Percentiles rank a stretch among this genome's conserved stretches.
These are phyloP conservation scores for Phalangium opilio DNA, from an alignment of 2,888 invertebrate genomes.

Conservation along the genomic window DNA sequence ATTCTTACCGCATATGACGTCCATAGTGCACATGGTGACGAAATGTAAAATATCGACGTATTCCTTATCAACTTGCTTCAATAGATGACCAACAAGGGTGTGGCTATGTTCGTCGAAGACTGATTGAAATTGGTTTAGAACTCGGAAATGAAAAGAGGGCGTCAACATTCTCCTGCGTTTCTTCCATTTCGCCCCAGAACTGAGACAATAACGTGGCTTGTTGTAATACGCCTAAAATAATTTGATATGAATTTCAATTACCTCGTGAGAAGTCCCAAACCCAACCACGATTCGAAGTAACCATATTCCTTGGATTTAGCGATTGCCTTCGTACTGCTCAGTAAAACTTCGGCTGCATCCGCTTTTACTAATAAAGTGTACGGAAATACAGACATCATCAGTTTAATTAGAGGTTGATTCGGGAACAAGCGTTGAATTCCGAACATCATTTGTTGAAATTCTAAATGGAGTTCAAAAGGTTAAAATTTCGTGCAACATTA, in stretches of 20 bases:
- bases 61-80: neutral
- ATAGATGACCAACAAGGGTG: constrained; percentile 12
- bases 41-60: constrained; percentile 32
- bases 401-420: too few species aligned
- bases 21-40: constrained; percentile 37
- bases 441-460: too few species aligned
- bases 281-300: constrained; percentile 37
- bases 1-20: constrained; percentile 36
- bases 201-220: neutral
- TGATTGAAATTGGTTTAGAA: constrained; percentile 18
- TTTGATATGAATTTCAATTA: too few species aligned
- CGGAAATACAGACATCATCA: too few species aligned
- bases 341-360: too few species aligned
- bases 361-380: too few species aligned
- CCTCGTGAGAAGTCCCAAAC: constrained; percentile 27
- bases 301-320: constrained; percentile 32
- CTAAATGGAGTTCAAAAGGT: too few species aligned
- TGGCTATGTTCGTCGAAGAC: constrained; percentile 19
- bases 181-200: constrained; percentile 18
- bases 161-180: constrained; percentile 17
- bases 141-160: constrained; percentile 20
- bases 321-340: constrained; percentile 27
- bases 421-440: too few species aligned
- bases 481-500: too few species aligned
- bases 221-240: too few species aligned